These are phyloP conservation scores for Staurois parvus DNA, from an alignment of 2,797 vertebrate genomes.

Conservation along the genomic window DNA sequence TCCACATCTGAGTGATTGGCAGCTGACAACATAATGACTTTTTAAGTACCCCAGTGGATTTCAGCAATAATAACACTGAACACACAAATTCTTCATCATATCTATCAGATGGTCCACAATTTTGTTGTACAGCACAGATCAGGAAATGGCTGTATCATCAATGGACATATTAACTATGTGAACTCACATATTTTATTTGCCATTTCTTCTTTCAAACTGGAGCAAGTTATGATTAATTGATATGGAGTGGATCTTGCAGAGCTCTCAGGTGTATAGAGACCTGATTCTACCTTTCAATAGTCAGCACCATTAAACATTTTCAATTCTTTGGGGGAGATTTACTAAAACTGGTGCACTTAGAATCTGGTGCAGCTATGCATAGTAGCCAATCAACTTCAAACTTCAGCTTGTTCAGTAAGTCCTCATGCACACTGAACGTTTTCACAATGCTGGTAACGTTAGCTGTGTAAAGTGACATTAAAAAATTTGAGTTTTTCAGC, in stretches of 20 bases:
- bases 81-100: too few relatives aligned
- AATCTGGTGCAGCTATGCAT: too few relatives aligned
- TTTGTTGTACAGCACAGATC: not conserved
- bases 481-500: too few relatives aligned
- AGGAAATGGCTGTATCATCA: not conserved
- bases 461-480: too few relatives aligned
- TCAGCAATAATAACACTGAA: not conserved
- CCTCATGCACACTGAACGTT: too few relatives aligned
- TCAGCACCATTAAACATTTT: not conserved
- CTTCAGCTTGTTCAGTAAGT: too few relatives aligned
- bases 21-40: conserved; percentile 4
- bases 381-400: too few relatives aligned
- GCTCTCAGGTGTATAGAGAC: not conserved
- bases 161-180: not conserved
- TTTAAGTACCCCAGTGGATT: not conserved
- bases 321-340: too few relatives aligned
- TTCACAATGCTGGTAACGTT: too few relatives aligned
- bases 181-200: not conserved
- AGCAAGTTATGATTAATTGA: conserved; percentile 5
- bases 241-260: not conserved
- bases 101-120: not conserved
- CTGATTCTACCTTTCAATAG: conserved; percentile 4
- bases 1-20: not conserved
- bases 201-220: not conserved
- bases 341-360: too few relatives aligned